phyloP scores from a whole-genome alignment of 2,797 vertebrate genomes.

The Rhabdophis nuchalis region DNA sequence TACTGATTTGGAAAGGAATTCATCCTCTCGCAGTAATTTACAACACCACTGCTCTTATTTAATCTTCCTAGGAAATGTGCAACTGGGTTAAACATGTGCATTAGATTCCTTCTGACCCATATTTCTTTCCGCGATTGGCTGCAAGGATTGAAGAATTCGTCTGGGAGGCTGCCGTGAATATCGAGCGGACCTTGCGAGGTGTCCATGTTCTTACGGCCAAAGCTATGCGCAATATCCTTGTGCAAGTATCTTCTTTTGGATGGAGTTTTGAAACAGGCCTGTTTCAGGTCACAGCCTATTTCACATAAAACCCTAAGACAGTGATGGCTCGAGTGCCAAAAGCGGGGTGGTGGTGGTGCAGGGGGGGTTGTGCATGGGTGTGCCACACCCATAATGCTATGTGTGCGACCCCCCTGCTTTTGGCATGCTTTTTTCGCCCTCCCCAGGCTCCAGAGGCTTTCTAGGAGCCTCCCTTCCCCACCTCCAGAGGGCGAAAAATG shows the following conservation, averaged over 20 bases:
- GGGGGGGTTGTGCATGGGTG: too few relatives aligned
- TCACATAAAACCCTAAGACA: not conserved
- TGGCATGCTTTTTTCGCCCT: too few relatives aligned
- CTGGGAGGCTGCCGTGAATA: not conserved
- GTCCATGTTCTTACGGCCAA: not conserved
- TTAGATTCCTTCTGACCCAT: not conserved
- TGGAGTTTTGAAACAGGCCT: not conserved
- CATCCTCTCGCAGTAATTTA: not conserved
- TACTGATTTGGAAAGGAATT: conserved; percentile 39
- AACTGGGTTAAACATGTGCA: not conserved
- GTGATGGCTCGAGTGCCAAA: too few relatives aligned
- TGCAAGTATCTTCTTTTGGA: not conserved
- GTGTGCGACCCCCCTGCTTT: too few relatives aligned
- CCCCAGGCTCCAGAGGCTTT: too few relatives aligned
- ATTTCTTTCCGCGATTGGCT: not conserved
- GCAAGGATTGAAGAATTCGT: too few relatives aligned
- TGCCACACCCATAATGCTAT: too few relatives aligned
- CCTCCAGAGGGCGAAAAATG: too few relatives aligned
- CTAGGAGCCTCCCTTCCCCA: too few relatives aligned
- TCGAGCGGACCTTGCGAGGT: not conserved
- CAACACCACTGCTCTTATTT: conserved; percentile 36
- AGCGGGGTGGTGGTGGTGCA: too few relatives aligned
- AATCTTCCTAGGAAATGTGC: conserved; percentile 17
- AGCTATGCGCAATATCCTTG: not conserved
- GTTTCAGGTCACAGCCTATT: not conserved